A percentile compares a stretch with the other conserved stretches of the same genome.
Evolutionary conservation across 1,140 invertebrate species (phyloP).

Genomic region (Pemphigus obesinymphae): DNA sequence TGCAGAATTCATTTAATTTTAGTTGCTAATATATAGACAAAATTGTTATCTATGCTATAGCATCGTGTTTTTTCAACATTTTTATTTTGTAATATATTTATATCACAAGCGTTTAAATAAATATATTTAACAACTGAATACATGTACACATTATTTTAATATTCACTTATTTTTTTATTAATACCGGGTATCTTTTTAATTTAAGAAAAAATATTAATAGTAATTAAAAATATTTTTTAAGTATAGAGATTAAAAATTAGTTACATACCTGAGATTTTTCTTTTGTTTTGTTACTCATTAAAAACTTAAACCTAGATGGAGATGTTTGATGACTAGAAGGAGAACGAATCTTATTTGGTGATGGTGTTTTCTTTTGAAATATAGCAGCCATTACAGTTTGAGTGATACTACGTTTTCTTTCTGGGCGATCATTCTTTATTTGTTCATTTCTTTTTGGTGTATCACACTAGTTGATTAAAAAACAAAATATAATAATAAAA

Average conservation of each 20-base stretch:
- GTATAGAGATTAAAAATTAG: too few species aligned
- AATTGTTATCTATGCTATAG: too few species aligned
- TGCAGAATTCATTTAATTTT: background rate
- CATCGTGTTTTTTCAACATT: too few species aligned
- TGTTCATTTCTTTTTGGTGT: constrained; percentile 8
- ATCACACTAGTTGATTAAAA: background rate
- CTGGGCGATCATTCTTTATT: constrained; percentile 9
- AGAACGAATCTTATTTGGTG: constrained; percentile 20
- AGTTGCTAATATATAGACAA: background rate
- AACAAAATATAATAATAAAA: background rate
- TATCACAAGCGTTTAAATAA: too few species aligned
- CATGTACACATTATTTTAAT: too few species aligned
- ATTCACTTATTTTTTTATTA: too few species aligned
- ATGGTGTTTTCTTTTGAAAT: constrained; percentile 28
- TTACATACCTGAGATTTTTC: constrained; percentile 39
- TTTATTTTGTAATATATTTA: too few species aligned
- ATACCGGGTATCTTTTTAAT: too few species aligned
- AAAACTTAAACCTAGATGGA: constrained; percentile 23
- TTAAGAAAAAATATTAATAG: too few species aligned
- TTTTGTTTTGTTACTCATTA: constrained; percentile 23
- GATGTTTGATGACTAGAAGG: constrained; percentile 34
- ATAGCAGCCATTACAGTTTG: constrained; percentile 32
- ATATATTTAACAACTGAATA: too few species aligned
- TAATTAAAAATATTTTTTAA: too few species aligned
- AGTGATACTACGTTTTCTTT: constrained; percentile 34